Base-by-base conservation (phyloP, 1,140 invertebrate genomes). In the Philopotamus ludificatus region DNA sequence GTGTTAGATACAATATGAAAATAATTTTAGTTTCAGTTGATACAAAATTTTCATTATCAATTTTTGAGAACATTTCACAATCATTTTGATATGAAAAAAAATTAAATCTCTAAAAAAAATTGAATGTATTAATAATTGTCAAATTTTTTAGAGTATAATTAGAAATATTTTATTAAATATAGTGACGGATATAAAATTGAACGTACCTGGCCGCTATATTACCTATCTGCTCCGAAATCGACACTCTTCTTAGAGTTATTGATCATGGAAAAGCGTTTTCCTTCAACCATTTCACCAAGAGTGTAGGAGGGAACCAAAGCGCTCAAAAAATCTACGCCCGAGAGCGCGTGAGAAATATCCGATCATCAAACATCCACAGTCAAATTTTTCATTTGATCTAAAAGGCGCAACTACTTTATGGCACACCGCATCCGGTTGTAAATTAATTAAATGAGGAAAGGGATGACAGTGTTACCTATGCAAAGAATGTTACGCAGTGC, bases 191-290 rank as follows among this genome's bases (percentile, higher is more conserved):
- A 44, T 44, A 12, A 15, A 2, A 15, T 18, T 12, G 42, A 3
- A 44, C 20, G 34, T 7, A 44, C 20, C 3, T 44, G 42, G n/a
- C 3, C 20, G 42, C 12, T 18, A 15, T 12, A 3, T 16, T 2
- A 21, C 23, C n/a, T 12, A 22, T 44, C n/a, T 44, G 21, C 2
- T 15, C 21, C 16, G 25, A 50, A 10, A 16, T 47, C 22, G 21
- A 18, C 10, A 26, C 23, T 20, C 45, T 50, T 51, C 41, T 47
- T 20, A 21, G 47, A n/a, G 66, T 62, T 68, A 68, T 68, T 64
- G 67, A 68, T 68, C 67, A 68, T 50, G 57, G 58, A 63, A 65
- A 68, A 65, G 63, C 62, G 63, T 68, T 68, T 65, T 62, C 53
- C 50, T 16, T 28, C 57, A 41, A 25, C 7, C 55, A 45, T 47